These are phyloP conservation scores for Myiozetetes cayanensis DNA, from an alignment of 2,113 vertebrate species.

Conservation along the genomic window DNA sequence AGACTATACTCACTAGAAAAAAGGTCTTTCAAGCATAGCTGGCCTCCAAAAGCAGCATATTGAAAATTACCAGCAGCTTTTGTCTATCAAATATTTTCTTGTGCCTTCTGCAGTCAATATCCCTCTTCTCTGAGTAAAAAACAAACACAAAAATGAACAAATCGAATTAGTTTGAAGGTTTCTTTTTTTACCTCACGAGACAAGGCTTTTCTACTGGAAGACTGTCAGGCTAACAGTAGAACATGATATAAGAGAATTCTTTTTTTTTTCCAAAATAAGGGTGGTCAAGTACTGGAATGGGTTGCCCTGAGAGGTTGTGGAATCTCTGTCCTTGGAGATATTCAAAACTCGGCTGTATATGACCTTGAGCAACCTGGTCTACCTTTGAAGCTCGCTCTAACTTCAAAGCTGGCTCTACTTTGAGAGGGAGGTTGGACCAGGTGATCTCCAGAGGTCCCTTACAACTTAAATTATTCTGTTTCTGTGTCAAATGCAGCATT, in stretches of 20 bases:
- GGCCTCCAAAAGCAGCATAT: not conserved
- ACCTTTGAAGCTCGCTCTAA: slow-evolving; percentile 43
- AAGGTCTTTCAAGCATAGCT: not conserved
- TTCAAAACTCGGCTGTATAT: slow-evolving; percentile 31
- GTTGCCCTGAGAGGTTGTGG: not conserved
- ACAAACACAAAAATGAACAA: not conserved
- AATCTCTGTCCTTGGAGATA: slow-evolving; percentile 31
- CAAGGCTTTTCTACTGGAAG: not conserved
- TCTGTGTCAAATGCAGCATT: slow-evolving; percentile 59
- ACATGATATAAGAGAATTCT: not conserved
- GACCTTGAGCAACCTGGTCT: slow-evolving; percentile 58
- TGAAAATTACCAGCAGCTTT: not conserved
- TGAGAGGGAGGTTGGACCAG: slow-evolving; percentile 38
- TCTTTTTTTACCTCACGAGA: not conserved
- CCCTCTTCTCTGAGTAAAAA: not conserved
- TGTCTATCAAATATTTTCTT: not conserved
- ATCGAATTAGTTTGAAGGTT: not conserved
- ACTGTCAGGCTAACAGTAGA: not conserved
- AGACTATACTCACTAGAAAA: not conserved
- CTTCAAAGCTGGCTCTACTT: slow-evolving; percentile 56
- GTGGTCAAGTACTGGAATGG: slow-evolving; percentile 1
- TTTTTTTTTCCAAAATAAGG: not conserved
- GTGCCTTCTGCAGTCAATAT: not conserved
- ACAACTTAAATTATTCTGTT: slow-evolving; percentile 62
- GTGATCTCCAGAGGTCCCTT: slow-evolving; percentile 55